Base-by-base conservation (phyloP, 2,888 invertebrate genomes). In the Andrena trimmerana region DNA sequence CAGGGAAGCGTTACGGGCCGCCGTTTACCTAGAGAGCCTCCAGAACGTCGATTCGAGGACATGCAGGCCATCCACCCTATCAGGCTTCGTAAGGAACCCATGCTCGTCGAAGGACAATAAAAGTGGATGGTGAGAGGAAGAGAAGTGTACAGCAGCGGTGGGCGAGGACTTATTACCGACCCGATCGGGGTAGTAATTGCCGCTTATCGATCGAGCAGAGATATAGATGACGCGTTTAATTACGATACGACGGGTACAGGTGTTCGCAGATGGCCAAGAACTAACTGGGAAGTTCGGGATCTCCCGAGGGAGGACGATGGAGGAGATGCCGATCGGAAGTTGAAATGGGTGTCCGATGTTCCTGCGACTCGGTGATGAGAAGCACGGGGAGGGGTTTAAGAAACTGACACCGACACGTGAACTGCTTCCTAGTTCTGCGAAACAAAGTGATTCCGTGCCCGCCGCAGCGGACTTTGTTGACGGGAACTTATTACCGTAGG, bases 171-270 rank as follows among this genome's bases (percentile, higher is more conserved):
- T 2, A 54, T 54, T 72, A 72, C 24, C 7, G 42, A 3, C 24
- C n/a, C 29, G 10, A 10, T n/a, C 1, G 6, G 16, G 31, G 42
- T 42, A 67, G 54, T 69, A 81, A 77, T 77, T 70, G 77, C 60
- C 48, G 73, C 29, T 77, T 73, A 83, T 84, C 78, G 83, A 84
- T 79, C 75, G 36, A 6, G 8, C 36, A 16, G 31, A 33, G 65
- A 62, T 82, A 84, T 72, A 75, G 60, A 75, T 69, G 75, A 78
- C 67, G 72, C 76, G 79, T 83, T 79, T 79, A 84, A 83, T 83
- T 84, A 83, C 76, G 78, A 75, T 79, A 73, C 79, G 76, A 67
- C 79, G 52, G 79, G 29, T 83, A 72, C 79, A 83, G 83, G 83
- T 83, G 84, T 79, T 83, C 79, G 57, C 59, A 59, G 79, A 70